Base-by-base conservation (phyloP, 1,140 invertebrate genomes). In the Drosophila suzukii region DNA sequence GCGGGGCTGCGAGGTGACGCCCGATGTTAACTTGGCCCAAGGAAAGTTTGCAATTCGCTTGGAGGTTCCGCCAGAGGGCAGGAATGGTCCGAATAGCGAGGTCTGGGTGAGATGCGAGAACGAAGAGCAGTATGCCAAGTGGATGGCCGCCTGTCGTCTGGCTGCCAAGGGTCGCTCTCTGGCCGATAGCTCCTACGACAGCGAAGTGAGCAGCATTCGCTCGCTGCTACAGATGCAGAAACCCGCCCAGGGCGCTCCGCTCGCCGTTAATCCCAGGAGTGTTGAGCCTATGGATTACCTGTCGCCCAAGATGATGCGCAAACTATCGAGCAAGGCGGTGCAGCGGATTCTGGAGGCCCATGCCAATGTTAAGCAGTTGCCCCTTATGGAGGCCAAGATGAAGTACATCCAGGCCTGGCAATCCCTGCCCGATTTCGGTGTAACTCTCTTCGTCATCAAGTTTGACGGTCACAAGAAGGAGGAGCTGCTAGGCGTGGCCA, bases 361-460 rank as follows among this genome's bases (percentile, higher is more conserved):
- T 93, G 95, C 97, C 4, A 99, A 99, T 93, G 98, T 99, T 0
- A 97, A 98, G 91, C 97, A 98, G 79, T 93, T 99, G 38, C 94
- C 95, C 0, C 92, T 98, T 12, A 94, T 98, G 30, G 98, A 99
- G 75, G 97, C 98, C 0, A 99, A 99, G 92, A 93, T 99, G 92
- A 98, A 98, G 90, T 99, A 98, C 92, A 99, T 99, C 72, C 97
- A 98, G 91, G 98, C 98, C 0, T 99, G 99, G 98, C 98, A 99
- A 93, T 97, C 97, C 6, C 93, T 99, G 20, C 98, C 98, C 0
- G 98, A 99, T 86, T 99, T 97, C 92, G 99, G 98, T 0, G 96
- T 99, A 47, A 97, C 97, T 0, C 95, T 99, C 39, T 99, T 99
- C 93, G 94, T 99, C 47, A 97, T 99, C n/a, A 96, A 97, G 92